Conservation (phyloP, 2,113 vertebrate species). For the Clarias gariepinus region DNA sequence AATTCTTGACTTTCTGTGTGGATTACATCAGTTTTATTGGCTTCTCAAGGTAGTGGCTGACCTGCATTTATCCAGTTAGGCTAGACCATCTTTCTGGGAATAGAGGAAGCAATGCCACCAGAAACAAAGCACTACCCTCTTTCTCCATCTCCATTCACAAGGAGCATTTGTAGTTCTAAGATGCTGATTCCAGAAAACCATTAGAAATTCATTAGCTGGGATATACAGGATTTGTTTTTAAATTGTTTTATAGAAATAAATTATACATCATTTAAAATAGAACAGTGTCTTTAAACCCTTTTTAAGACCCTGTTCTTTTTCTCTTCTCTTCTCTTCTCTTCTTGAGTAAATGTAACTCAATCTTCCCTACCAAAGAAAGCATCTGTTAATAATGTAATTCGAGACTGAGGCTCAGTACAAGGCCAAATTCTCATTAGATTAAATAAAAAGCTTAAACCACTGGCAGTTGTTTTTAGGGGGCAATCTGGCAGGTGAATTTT, state of each 20-base stretch:
- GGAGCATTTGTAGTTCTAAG: constrained; percentile 10
- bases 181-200: constrained; percentile 15
- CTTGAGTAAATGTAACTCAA: not conserved
- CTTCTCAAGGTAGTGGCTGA: constrained; percentile 54
- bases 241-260: not conserved
- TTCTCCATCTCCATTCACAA: constrained; percentile 19
- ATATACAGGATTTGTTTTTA: not conserved
- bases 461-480: constrained; percentile 57
- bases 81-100: constrained; percentile 21
- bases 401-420: not conserved
- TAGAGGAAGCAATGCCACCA: constrained; percentile 6
- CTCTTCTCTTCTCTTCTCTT: constrained; percentile 53
- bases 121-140: constrained; percentile 12
- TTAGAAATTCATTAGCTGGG: constrained; percentile 2
- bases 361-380: constrained; percentile 9
- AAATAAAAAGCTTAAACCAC: constrained; percentile 57
- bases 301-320: not conserved
- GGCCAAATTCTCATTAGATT: constrained; percentile 52
- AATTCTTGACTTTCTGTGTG: constrained; percentile 46
- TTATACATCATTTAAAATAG: not conserved
- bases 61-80: constrained; percentile 24
- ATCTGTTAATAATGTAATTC: not conserved
- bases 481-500: constrained; percentile 49
- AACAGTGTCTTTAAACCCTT: not conserved
- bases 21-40: constrained; percentile 53